A percentile compares a stretch with the other conserved stretches of the same genome.
Evolutionary conservation across 2,888 invertebrate species (phyloP).

Genomic region (Habrosyne pyritoides): DNA sequence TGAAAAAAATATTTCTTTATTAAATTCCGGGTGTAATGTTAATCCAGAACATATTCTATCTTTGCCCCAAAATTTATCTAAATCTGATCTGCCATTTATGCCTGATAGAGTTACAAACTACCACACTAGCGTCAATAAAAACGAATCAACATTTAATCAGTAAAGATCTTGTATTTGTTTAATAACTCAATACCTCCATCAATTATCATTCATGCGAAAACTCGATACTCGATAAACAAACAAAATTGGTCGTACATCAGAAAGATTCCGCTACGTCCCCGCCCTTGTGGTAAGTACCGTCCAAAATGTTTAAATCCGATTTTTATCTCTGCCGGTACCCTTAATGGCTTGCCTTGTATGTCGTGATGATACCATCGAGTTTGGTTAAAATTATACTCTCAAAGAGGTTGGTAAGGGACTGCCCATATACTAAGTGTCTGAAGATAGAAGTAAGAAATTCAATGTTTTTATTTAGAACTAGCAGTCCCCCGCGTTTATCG

Average conservation of each 20-base stretch:
- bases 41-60: no score
- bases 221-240: not conserved
- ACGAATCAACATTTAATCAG: not conserved
- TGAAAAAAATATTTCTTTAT: no score
- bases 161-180: not conserved
- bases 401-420: not conserved
- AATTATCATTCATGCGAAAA: not conserved
- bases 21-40: no score
- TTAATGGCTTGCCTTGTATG: constrained; percentile 63
- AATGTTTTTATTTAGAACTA: no score
- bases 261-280: constrained; percentile 32
- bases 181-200: not conserved
- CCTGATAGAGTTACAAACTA: no score
- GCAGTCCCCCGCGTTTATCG: no score
- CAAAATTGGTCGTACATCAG: constrained; percentile 19
- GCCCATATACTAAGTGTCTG: not conserved
- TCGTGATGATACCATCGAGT: constrained; percentile 39
- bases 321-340: constrained; percentile 60
- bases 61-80: no score
- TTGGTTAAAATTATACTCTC: constrained; percentile 42
- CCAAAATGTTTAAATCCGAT: constrained; percentile 47
- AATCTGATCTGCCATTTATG: no score
- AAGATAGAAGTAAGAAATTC: no score
- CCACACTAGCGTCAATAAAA: no score
- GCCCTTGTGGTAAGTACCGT: constrained; percentile 51